Evolutionary conservation across 2,113 vertebrate genomes (phyloP), one percentile per base, ranked within the genome.

Genomic region (Pituophis catenifer): DNA sequence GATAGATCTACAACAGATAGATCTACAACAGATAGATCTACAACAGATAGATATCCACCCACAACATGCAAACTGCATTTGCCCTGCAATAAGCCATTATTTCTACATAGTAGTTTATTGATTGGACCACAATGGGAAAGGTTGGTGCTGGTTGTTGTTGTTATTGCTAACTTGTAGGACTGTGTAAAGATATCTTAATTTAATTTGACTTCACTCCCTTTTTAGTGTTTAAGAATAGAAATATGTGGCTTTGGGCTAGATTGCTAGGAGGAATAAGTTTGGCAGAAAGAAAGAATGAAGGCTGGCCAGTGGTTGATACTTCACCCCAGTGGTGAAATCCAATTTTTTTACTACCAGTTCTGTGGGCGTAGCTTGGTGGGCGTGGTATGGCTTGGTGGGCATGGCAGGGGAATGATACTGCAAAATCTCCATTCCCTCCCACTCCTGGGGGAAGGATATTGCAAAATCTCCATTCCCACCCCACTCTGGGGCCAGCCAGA

Each of bases 211-310:
- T 53, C 15, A 48, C 59, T 89, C 23, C 29, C 5, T 62, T 62
- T 3, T 50, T 38, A 8, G 9, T 59, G 54, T 23, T 59, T 5
- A 92, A 3, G 26, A 33, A 93, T 87, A 94, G 53, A 95, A 94
- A 85, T 55, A 62, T 59, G 59, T 91, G 62, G 53, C 93, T 54
- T 53, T 89, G 94, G 54, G 93, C 59, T 93, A 86, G 24, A 44
- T 81, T 96, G 95, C 93, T 92, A 89, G 65, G 52, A 23, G 85
- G 23, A 44, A 52, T 94, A 89, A 21, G 57, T 96, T 97, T 96
- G 94, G 85, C 95, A 90, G 57, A 38, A 91, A 50, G 8, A 23
- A 54, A 53, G 29, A 59, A 29, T 59, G 38, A 59, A 94, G 59
- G 75, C 92, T 94, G 85, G 86, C 44, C 91, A 38, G 2, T 38